These are phyloP conservation scores for Alouatta palliata DNA, from an alignment of 2,113 vertebrate genomes.

Conservation along the genomic window DNA sequence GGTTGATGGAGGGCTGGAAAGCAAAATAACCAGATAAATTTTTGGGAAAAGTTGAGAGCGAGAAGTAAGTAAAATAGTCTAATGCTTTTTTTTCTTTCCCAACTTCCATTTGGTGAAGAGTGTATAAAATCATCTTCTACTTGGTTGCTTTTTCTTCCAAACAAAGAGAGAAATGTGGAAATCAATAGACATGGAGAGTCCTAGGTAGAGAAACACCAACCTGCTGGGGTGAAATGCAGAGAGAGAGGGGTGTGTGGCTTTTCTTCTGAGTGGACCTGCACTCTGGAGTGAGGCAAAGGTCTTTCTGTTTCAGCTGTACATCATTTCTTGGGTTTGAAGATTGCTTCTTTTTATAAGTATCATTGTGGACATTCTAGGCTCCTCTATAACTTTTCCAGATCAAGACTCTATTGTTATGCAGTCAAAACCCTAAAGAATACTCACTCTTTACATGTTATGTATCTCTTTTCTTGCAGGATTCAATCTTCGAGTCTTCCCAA, in stretches of 20 bases:
- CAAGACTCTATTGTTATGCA: slow-evolving; percentile 42
- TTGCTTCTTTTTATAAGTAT: slow-evolving; percentile 10
- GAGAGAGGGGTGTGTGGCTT: slow-evolving; percentile 31
- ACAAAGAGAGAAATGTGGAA: slow-evolving; percentile 3
- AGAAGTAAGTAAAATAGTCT: not conserved
- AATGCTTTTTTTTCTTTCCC: slow-evolving; percentile 40
- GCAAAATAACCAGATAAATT: not conserved
- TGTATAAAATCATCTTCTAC: not conserved
- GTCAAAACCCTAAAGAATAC: slow-evolving; percentile 53
- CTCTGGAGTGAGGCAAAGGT: slow-evolving; percentile 23
- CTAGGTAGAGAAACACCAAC: not conserved
- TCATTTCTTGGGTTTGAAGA: not conserved
- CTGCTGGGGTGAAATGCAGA: not conserved
- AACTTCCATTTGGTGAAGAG: slow-evolving; percentile 51
- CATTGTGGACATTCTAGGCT: slow-evolving; percentile 52
- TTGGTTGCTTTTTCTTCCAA: not conserved
- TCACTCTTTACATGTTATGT: slow-evolving; percentile 55
- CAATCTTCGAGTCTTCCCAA: not conserved
- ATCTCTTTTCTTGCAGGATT: slow-evolving; percentile 70
- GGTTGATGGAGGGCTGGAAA: not conserved
- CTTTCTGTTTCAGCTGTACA: slow-evolving; percentile 49
- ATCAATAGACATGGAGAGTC: not conserved
- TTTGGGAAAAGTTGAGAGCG: not conserved
- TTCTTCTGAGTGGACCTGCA: slow-evolving; percentile 59
- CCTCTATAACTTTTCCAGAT: slow-evolving; percentile 57